These are phyloP conservation scores for Coranthus polyacanthus DNA, from an alignment of 2,797 vertebrate species.

Conservation along the genomic window DNA sequence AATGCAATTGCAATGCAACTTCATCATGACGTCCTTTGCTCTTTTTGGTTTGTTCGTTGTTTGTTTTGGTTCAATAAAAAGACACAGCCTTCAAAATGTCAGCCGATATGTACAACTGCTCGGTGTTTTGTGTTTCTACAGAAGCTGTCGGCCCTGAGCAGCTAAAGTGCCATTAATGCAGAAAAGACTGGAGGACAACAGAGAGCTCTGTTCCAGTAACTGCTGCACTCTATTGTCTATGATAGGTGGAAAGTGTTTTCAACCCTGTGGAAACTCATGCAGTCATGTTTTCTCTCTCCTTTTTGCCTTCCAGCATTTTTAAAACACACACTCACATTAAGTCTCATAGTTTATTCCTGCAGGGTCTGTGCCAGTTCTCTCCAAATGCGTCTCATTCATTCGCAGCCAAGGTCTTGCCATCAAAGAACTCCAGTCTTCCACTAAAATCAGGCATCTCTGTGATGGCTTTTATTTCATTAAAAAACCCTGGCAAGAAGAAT, in stretches of 20 bases:
- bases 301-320: not conserved
- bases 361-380: conserved; percentile 56
- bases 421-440: conserved; percentile 61
- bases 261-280: conserved; percentile 44
- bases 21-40: conserved; percentile 41
- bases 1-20: conserved; percentile 92
- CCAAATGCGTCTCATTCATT: conserved; percentile 66
- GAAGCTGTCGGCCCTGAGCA: conserved; percentile 54
- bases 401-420: conserved; percentile 53
- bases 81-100: conserved; percentile 29
- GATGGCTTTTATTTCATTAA: conserved; percentile 11
- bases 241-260: conserved; percentile 59
- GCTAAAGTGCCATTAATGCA: conserved; percentile 55
- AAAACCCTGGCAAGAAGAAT: not conserved
- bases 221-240: conserved; percentile 61
- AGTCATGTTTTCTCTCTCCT: conserved; percentile 13
- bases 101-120: conserved; percentile 46
- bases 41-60: conserved; percentile 17
- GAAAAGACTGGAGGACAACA: conserved; percentile 55
- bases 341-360: conserved; percentile 36
- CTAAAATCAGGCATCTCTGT: conserved; percentile 32
- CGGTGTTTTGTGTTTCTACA: conserved; percentile 50
- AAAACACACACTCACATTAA: conserved; percentile 27
- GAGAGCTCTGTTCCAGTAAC: conserved; percentile 65
- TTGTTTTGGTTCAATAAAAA: conserved; percentile 15